These are phyloP conservation scores for Palythoa caribaeorum DNA, from an alignment of 92 coral and sea anemone species.

Conservation along the genomic window DNA sequence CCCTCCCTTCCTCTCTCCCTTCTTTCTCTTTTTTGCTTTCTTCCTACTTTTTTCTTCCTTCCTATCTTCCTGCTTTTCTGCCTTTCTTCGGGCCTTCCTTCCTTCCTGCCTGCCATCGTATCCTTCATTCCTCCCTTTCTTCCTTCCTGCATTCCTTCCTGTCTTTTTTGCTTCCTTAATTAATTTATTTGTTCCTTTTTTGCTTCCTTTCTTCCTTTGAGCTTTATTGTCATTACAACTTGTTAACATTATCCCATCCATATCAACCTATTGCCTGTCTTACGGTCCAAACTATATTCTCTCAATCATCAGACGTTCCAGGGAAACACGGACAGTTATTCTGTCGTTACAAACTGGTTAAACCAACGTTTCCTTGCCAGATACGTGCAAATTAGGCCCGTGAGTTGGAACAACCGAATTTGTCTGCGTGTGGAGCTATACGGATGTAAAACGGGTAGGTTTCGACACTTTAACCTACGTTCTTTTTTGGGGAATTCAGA, in stretches of 20 bases:
- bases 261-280: background rate
- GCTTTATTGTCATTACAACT: too few relatives aligned
- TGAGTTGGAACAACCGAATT: constrained; percentile 60
- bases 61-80: too few relatives aligned
- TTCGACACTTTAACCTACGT: background rate
- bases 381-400: constrained; percentile 68
- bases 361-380: constrained; percentile 82
- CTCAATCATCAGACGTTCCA: constrained; percentile 54
- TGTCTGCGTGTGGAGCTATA: constrained; percentile 81
- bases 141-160: too few relatives aligned
- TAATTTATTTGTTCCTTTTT: background rate
- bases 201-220: background rate
- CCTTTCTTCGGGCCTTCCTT: too few relatives aligned
- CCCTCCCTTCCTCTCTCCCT: too few relatives aligned
- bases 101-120: too few relatives aligned
- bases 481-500: too few relatives aligned
- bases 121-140: too few relatives aligned
- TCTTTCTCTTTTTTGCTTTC: too few relatives aligned
- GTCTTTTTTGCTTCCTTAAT: too few relatives aligned
- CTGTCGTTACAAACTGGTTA: constrained; percentile 80
- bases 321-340: constrained; percentile 77
- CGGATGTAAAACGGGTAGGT: constrained; percentile 82
- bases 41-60: too few relatives aligned
- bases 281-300: background rate
- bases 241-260: too few relatives aligned